Percentiles rank a stretch among this genome's conserved stretches.
These are phyloP conservation scores for Bathynomus jamesi DNA, from an alignment of 1,140 invertebrate species.

Conservation along the genomic window DNA sequence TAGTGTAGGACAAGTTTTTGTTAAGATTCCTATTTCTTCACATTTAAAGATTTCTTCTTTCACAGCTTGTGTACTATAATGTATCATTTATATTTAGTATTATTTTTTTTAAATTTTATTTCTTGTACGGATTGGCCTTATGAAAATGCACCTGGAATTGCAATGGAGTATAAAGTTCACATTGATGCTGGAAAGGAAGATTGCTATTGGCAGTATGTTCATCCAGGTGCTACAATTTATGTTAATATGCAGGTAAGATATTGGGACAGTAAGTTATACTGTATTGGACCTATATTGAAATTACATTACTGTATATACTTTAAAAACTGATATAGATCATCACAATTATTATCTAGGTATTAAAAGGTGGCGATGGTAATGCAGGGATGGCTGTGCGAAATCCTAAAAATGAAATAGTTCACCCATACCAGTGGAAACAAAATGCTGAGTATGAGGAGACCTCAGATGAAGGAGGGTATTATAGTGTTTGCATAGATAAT, in stretches of 20 bases:
- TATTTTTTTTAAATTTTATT: no score
- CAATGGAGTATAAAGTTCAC: slow-evolving; percentile 91
- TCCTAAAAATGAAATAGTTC: slow-evolving; percentile 70
- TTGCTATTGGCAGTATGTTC: slow-evolving; percentile 88
- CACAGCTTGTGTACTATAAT: no score
- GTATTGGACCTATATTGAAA: no score
- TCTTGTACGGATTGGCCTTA: neutral
- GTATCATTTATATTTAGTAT: no score
- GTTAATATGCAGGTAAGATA: slow-evolving; percentile 81
- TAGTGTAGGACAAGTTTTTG: no score
- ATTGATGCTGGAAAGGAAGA: slow-evolving; percentile 89
- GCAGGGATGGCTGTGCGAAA: slow-evolving; percentile 83
- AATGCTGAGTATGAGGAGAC: slow-evolving; percentile 80
- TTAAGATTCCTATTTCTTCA: no score
- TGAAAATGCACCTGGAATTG: slow-evolving; percentile 59
- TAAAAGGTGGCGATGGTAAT: slow-evolving; percentile 83
- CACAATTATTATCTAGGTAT: no score
- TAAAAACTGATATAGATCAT: no score
- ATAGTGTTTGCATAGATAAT: slow-evolving; percentile 91
- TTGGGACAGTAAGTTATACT: no score
- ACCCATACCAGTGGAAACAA: slow-evolving; percentile 81
- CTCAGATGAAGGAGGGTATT: slow-evolving; percentile 69
- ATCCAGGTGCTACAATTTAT: slow-evolving; percentile 83
- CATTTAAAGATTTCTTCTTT: no score
- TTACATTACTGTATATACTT: no score